Evolutionary conservation across 1,140 invertebrate genomes (phyloP).

Genomic region (Drosophila pectinifera): DNA sequence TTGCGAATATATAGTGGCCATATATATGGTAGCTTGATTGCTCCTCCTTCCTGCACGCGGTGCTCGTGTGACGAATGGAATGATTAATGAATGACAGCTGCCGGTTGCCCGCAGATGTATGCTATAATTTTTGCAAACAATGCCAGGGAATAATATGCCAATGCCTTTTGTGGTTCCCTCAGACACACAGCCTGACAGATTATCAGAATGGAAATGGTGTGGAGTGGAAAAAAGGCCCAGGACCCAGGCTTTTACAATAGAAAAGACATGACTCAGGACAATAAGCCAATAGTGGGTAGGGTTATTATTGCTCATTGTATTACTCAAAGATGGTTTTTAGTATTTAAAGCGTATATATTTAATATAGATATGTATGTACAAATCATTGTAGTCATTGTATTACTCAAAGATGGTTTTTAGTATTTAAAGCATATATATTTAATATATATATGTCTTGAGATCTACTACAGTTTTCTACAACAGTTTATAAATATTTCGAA

Average conservation of each 20-base stretch:
- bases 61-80: slow-evolving; percentile 63
- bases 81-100: slow-evolving; percentile 69
- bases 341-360: too few species aligned
- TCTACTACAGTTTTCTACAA: too few species aligned
- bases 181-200: slow-evolving; percentile 29
- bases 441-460: too few species aligned
- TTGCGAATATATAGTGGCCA: slow-evolving; percentile 41
- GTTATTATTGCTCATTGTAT: not conserved
- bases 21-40: slow-evolving; percentile 23
- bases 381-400: too few species aligned
- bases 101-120: slow-evolving; percentile 54
- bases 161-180: slow-evolving; percentile 35
- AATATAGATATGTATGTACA: too few species aligned
- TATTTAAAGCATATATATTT: too few species aligned
- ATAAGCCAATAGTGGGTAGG: slow-evolving; percentile 5
- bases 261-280: slow-evolving; percentile 2
- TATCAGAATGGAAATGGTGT: slow-evolving; percentile 15
- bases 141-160: slow-evolving; percentile 28
- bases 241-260: not conserved
- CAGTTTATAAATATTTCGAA: too few species aligned
- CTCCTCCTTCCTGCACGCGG: not conserved
- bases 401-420: too few species aligned
- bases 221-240: slow-evolving; percentile 1
- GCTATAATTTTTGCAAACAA: slow-evolving; percentile 51
- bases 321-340: too few species aligned